phyloP scores from a whole-genome alignment of 2,113 vertebrate genomes.

The Laticauda colubrina region DNA sequence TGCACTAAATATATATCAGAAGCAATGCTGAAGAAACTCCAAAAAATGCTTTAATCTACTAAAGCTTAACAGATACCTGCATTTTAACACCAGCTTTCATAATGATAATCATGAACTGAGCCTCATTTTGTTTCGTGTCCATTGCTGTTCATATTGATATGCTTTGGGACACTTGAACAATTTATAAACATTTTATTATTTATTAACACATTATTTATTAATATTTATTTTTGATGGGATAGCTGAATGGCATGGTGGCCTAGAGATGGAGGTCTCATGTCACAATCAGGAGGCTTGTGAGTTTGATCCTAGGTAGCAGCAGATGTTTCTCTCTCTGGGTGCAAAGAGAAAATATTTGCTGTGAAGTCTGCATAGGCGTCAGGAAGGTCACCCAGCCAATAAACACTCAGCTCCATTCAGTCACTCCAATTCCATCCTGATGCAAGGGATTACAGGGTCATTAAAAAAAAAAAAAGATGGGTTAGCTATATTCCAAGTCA shows the following conservation, averaged over 20 bases:
- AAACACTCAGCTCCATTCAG: background rate
- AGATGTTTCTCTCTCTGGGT: background rate
- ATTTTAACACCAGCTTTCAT: background rate
- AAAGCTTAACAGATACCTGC: background rate
- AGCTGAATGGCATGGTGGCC: background rate
- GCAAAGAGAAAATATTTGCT: background rate
- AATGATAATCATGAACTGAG: background rate
- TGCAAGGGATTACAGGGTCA: background rate
- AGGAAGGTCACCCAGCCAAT: background rate
- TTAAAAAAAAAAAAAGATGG: background rate
- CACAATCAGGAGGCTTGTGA: background rate
- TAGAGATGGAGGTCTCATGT: background rate
- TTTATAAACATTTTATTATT: background rate
- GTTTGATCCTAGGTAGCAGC: background rate
- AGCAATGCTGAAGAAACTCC: background rate
- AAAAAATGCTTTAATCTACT: background rate
- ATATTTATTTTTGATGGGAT: background rate
- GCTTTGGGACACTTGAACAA: background rate
- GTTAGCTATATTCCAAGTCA: background rate
- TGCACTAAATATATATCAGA: background rate
- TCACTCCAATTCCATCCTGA: background rate
- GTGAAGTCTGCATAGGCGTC: background rate
- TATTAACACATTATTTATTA: background rate
- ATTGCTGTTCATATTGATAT: background rate
- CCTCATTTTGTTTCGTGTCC: background rate